Base-by-base conservation (phyloP, 2,797 vertebrate genomes). In the Antennarius maculatus region DNA sequence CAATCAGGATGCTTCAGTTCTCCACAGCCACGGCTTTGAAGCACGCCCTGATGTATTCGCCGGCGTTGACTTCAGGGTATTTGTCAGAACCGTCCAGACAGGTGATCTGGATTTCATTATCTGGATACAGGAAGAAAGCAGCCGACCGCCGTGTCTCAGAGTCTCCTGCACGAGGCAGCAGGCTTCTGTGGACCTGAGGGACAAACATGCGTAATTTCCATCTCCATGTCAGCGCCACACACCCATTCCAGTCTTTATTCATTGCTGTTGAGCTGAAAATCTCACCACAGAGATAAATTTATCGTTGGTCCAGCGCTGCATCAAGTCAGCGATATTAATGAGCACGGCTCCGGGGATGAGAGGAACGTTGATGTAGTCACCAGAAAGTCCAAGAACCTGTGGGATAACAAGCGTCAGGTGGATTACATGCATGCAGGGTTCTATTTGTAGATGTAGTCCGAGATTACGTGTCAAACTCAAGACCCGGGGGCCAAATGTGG, bases 281-380 rank as follows among this genome's bases (percentile, higher is more conserved):
- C 88, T 87, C 74, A 95, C 93, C 63, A 72, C 84, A 23, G 93
- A 94, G 14, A 93, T 16, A 3, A 92, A 89, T 12, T 28, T 18
- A 27, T 94, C 90, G 10, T 74, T 81, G 48, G 93, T 94, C 94
- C 94, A 95, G 42, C 92, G 87, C 83, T 94, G 93, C 92, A 94
- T 89, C 66, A 94, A 15, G 75, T 95, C 92, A 3, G 89, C 94
- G 5, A 93, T 81, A 66, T 94, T 94, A 52, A 95, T 4, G 6
- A 94, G 86, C 55, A 92, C 84, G 0, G 89, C 83, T 34, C 85
- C 93, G 9, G 92, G 86, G 54, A 93, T 50, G 8, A 12, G 5
- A 17, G 92, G 91, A 13, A 60, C 90, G 4, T 46, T 23, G 54
- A 93, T 55, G 64, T 75, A 94, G 14, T 43, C 42, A 14, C 42